These are phyloP conservation scores for Hedychridium roseum DNA, from an alignment of 2,888 invertebrate species.

Conservation along the genomic window DNA sequence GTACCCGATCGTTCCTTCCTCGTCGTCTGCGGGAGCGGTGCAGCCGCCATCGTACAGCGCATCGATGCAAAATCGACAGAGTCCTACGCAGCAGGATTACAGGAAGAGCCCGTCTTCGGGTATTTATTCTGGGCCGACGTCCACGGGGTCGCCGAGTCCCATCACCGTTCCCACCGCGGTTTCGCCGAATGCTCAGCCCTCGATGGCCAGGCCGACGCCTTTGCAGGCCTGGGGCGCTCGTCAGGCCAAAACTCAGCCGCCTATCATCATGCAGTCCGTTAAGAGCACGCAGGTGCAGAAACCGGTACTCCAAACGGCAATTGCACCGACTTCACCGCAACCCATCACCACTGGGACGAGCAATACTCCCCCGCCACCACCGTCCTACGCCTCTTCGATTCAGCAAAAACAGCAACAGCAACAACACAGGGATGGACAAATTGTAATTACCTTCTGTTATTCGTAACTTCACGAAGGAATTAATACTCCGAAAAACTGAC, in stretches of 20 bases:
- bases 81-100: conserved; percentile 83
- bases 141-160: conserved; percentile 85
- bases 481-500: too few relatives aligned
- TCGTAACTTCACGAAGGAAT: too few relatives aligned
- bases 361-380: conserved; percentile 75
- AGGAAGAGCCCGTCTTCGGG: conserved; percentile 88
- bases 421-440: too few relatives aligned
- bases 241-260: conserved; percentile 89
- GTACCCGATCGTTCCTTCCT: conserved; percentile 66
- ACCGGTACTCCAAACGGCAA: conserved; percentile 93
- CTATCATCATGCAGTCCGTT: conserved; percentile 96
- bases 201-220: conserved; percentile 81
- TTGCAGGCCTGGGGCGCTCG: conserved; percentile 85
- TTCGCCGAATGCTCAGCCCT: conserved; percentile 70
- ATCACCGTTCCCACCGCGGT: conserved; percentile 76
- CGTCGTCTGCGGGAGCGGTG: conserved; percentile 71
- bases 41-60: conserved; percentile 87
- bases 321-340: conserved; percentile 85
- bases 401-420: conserved; percentile 76
- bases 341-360: conserved; percentile 67
- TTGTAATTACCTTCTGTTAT: too few relatives aligned
- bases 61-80: conserved; percentile 86
- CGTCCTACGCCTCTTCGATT: conserved; percentile 82
- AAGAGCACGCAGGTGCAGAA: conserved; percentile 96
- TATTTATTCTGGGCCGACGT: conserved; percentile 84